Evolutionary conservation across 2,888 invertebrate genomes (phyloP).

Genomic region (Sussaba pulchella): DNA sequence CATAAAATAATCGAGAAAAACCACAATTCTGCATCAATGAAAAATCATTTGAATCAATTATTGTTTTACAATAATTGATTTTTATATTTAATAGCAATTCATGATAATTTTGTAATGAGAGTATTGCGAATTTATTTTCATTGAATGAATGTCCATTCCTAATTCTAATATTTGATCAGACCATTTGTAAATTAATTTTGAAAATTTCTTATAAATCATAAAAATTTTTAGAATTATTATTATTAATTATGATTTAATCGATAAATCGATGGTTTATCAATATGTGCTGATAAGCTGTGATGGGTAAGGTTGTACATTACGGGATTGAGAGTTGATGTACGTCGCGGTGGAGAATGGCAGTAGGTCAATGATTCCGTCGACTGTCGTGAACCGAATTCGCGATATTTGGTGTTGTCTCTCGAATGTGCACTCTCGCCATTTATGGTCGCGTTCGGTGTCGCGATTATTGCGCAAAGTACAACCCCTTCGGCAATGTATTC

Average conservation of each 20-base stretch:
- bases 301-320: neutral
- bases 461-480: slow-evolving; percentile 27
- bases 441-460: slow-evolving; percentile 19
- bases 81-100: too few relatives aligned
- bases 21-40: neutral
- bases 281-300: neutral
- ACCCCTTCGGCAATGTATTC: slow-evolving; percentile 30
- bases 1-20: too few relatives aligned
- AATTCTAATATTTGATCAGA: neutral
- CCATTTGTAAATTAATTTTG: neutral
- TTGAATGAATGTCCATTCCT: too few relatives aligned
- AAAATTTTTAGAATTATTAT: neutral
- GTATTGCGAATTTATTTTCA: too few relatives aligned
- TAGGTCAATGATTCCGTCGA: neutral
- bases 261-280: neutral
- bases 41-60: neutral
- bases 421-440: slow-evolving; percentile 31
- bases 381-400: slow-evolving; percentile 16
- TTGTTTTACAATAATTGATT: neutral
- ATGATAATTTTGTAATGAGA: too few relatives aligned
- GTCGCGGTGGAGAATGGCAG: neutral
- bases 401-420: slow-evolving; percentile 8
- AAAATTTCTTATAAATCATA: neutral
- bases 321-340: neutral
- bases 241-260: neutral